Evolutionary conservation across 2,888 invertebrate species (phyloP).

Genomic region (Cetonia aurata): DNA sequence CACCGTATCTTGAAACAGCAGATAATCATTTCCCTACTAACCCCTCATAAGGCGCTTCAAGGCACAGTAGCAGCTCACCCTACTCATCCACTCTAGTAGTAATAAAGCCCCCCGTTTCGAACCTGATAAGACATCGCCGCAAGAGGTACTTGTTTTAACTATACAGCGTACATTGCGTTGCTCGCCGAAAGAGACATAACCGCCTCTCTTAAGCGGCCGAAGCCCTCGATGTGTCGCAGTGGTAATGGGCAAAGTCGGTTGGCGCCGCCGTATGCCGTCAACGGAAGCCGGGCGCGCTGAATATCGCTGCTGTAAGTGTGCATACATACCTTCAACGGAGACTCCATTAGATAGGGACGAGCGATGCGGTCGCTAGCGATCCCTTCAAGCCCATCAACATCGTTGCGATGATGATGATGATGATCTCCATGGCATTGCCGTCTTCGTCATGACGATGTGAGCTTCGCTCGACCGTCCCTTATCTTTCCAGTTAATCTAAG

Average conservation of each 20-base stretch:
- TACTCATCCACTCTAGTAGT: background rate
- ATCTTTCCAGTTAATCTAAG: too few relatives aligned
- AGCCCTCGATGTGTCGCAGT: background rate
- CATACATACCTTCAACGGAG: background rate
- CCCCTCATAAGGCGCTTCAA: background rate
- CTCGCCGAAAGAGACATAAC: background rate
- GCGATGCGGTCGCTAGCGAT: too few relatives aligned
- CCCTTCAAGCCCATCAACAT: too few relatives aligned
- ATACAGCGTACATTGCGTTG: too few relatives aligned
- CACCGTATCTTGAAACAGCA: background rate
- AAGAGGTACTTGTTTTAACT: background rate
- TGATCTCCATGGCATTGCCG: too few relatives aligned
- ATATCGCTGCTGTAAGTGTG: background rate
- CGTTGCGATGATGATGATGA: too few relatives aligned
- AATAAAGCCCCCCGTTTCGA: background rate
- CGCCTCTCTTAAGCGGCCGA: background rate
- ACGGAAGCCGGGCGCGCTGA: background rate
- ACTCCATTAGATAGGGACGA: background rate
- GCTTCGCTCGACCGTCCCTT: too few relatives aligned
- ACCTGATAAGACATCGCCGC: slow-evolving; percentile 4
- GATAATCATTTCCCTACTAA: background rate
- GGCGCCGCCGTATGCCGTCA: background rate
- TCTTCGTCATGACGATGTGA: too few relatives aligned
- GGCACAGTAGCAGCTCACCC: background rate
- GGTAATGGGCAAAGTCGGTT: background rate